Conservation (phyloP, 2,113 vertebrate genomes). For the Serilophus lunatus region DNA sequence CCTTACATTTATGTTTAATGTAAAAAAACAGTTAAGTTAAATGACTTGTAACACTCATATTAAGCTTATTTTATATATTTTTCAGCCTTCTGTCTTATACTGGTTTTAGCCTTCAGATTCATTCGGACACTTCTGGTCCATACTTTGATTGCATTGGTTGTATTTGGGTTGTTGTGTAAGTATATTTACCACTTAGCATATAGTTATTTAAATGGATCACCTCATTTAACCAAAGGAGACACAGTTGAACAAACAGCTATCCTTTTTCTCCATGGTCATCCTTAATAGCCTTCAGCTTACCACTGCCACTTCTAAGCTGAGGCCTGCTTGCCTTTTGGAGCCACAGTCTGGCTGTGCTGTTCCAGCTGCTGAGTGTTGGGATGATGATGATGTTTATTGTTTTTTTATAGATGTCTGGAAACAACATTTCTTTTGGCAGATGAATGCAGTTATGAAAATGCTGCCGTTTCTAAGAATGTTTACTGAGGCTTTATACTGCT, state of each 20-base stretch:
- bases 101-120: constrained; percentile 72
- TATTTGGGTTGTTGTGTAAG: constrained; percentile 77
- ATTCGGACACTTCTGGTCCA: constrained; percentile 70
- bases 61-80: neutral
- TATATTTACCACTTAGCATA: constrained; percentile 22
- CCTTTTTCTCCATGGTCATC: neutral
- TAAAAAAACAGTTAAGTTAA: neutral
- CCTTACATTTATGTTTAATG: neutral
- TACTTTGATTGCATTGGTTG: constrained; percentile 71
- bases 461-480: neutral
- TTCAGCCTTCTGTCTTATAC: constrained; percentile 72
- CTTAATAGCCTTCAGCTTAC: neutral
- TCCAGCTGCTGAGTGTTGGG: neutral
- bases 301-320: neutral
- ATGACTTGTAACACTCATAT: neutral
- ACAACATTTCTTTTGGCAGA: neutral
- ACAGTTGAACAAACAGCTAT: neutral
- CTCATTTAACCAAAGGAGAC: neutral
- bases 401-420: neutral
- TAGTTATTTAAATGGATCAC: neutral
- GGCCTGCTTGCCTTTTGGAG: neutral
- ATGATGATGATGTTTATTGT: neutral
- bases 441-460: neutral
- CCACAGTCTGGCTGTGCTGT: neutral
- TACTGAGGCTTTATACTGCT: neutral